Conservation (phyloP, 2,113 vertebrate species). For the Capra hircus region DNA sequence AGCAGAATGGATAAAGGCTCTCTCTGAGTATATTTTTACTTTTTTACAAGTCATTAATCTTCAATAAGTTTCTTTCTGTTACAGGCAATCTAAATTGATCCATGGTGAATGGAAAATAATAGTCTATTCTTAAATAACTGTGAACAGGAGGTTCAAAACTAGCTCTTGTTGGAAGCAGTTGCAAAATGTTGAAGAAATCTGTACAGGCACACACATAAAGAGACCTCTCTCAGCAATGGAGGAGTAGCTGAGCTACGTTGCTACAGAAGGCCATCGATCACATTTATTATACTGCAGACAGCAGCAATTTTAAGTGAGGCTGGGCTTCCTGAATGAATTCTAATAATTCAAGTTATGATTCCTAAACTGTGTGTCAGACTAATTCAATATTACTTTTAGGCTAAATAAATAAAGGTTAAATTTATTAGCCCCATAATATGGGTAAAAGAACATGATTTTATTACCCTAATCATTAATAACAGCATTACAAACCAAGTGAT, state of each 20-base stretch:
- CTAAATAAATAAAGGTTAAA: background rate
- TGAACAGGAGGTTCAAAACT: constrained; percentile 6
- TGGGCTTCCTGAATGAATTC: constrained; percentile 60
- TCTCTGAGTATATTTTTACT: background rate
- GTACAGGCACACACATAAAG: background rate
- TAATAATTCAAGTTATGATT: constrained; percentile 70
- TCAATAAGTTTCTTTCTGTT: background rate
- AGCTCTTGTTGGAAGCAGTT: background rate
- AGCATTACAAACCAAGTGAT: background rate
- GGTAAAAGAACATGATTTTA: constrained; percentile 17
- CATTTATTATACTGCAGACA: constrained; percentile 67
- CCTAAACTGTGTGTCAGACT: constrained; percentile 46
- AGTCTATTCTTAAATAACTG: constrained; percentile 44
- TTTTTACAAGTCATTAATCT: background rate
- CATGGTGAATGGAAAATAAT: constrained; percentile 22
- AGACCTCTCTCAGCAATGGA: background rate
- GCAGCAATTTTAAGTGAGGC: constrained; percentile 65
- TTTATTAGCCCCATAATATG: background rate
- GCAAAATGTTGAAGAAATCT: constrained; percentile 19
- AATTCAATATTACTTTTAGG: constrained; percentile 58
- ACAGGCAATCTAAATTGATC: constrained; percentile 13
- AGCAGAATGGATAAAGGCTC: background rate
- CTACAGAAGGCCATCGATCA: constrained; percentile 59
- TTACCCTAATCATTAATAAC: constrained; percentile 38
- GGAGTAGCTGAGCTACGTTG: background rate